phyloP scores from a whole-genome alignment of 2,797 vertebrate species.

The Tiaroga cobitis region DNA sequence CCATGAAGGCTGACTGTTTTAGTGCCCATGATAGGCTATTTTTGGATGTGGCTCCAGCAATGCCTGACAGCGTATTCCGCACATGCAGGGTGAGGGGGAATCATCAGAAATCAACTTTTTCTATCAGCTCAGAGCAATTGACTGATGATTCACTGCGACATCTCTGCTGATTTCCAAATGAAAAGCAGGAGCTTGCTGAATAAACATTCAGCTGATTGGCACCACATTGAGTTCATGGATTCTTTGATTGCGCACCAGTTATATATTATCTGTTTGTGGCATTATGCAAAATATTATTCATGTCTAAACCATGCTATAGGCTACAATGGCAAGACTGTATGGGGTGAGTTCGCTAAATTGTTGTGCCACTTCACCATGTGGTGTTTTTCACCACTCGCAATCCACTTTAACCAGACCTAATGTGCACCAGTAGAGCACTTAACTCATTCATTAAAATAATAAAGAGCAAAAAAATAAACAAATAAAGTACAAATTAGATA shows the following conservation, averaged over 20 bases:
- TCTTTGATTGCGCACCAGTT: slow-evolving; percentile 79
- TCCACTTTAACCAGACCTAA: not conserved
- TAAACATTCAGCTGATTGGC: slow-evolving; percentile 81
- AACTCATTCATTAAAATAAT: not conserved
- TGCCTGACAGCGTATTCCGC: slow-evolving; percentile 46
- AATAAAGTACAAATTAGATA: not conserved
- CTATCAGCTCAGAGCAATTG: slow-evolving; percentile 75
- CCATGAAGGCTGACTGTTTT: slow-evolving; percentile 42
- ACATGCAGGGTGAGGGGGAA: slow-evolving; percentile 64
- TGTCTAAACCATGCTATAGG: slow-evolving; percentile 42
- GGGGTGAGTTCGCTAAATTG: not conserved
- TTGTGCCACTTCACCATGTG: too few relatives aligned
- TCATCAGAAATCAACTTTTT: slow-evolving; percentile 78
- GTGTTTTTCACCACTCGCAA: not conserved
- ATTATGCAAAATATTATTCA: slow-evolving; percentile 51
- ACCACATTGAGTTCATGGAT: slow-evolving; percentile 78
- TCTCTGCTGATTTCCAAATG: slow-evolving; percentile 77
- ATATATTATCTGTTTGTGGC: slow-evolving; percentile 51
- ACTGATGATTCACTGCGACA: slow-evolving; percentile 77
- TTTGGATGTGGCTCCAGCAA: slow-evolving; percentile 47
- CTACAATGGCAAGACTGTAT: slow-evolving; percentile 8
- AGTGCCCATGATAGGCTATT: slow-evolving; percentile 39
- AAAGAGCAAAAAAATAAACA: not conserved
- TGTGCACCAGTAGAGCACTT: not conserved
- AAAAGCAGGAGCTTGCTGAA: slow-evolving; percentile 76